Evolutionary conservation across 2,888 invertebrate species (phyloP).

Genomic region (Dastarcus helophoroides): DNA sequence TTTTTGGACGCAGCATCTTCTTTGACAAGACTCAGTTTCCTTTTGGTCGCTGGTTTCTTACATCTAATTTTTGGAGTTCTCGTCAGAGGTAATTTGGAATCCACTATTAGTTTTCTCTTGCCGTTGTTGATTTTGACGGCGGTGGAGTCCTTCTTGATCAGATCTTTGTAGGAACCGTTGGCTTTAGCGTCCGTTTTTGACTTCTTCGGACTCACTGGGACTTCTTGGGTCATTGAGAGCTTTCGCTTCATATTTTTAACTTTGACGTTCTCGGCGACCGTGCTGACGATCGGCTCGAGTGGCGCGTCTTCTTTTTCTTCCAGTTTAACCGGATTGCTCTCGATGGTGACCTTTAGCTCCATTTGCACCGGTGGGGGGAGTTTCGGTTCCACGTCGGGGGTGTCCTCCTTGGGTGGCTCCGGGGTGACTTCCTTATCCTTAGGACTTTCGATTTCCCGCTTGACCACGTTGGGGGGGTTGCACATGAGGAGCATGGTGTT

Average conservation of each 20-base stretch:
- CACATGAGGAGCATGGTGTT: slow-evolving; percentile 43
- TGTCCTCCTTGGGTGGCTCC: slow-evolving; percentile 13
- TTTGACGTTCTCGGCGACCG: slow-evolving; percentile 36
- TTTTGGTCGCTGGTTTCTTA: slow-evolving; percentile 24
- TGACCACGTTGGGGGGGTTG: slow-evolving; percentile 30
- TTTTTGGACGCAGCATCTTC: too few relatives aligned
- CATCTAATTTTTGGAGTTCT: slow-evolving; percentile 14
- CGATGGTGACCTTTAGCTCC: slow-evolving; percentile 9
- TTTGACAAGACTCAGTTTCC: slow-evolving; percentile 21
- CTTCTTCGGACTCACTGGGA: slow-evolving; percentile 20
- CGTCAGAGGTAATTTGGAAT: slow-evolving; percentile 10
- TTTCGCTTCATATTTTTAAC: slow-evolving; percentile 41
- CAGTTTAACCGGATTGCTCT: slow-evolving; percentile 6
- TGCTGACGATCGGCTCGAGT: slow-evolving; percentile 29
- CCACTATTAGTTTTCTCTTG: slow-evolving; percentile 35
- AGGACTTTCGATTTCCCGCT: slow-evolving; percentile 37
- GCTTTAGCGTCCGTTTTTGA: slow-evolving; percentile 19
- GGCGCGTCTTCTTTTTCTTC: slow-evolving; percentile 9
- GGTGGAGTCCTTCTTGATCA: slow-evolving; percentile 38
- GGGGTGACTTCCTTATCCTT: slow-evolving; percentile 25
- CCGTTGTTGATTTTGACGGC: slow-evolving; percentile 35
- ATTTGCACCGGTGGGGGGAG: slow-evolving; percentile 7
- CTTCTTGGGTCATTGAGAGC: slow-evolving; percentile 30
- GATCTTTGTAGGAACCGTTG: slow-evolving; percentile 34
- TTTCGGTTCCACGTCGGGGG: slow-evolving; percentile 5